Evolutionary conservation across 2,888 invertebrate species (phyloP).

Genomic region (Amphipoea oculea): DNA sequence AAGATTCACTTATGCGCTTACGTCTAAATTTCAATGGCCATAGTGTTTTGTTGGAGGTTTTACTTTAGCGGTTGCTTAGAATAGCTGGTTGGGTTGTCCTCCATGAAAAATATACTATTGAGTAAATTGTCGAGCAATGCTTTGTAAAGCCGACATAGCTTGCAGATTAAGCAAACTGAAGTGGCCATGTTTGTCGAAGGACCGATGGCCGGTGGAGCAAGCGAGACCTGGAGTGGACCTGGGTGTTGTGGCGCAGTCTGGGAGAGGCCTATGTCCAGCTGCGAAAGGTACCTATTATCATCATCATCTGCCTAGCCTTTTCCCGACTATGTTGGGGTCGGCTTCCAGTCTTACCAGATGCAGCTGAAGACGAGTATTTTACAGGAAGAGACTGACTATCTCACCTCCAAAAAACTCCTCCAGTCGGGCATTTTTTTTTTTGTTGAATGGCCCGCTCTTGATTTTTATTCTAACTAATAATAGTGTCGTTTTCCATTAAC

Average conservation of each 20-base stretch:
- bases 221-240: background rate
- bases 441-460: no score
- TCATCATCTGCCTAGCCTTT: no score
- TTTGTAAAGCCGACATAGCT: background rate
- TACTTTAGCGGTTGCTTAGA: slow-evolving; percentile 40
- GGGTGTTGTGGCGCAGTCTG: background rate
- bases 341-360: no score
- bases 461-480: background rate
- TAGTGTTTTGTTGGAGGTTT: slow-evolving; percentile 49
- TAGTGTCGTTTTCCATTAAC: background rate
- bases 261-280: background rate
- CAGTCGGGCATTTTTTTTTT: background rate
- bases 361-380: no score
- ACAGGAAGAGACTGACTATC: no score
- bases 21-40: slow-evolving; percentile 66
- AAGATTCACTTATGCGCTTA: slow-evolving; percentile 67
- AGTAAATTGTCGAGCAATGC: background rate
- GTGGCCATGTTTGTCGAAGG: no score
- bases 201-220: background rate
- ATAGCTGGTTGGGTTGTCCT: slow-evolving; percentile 38
- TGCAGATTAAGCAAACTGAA: background rate
- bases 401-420: background rate
- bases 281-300: no score
- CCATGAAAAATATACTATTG: slow-evolving; percentile 31
- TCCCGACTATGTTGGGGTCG: no score